Conservation (phyloP, 2,113 vertebrate genomes). For the Aplodontia rufa region DNA sequence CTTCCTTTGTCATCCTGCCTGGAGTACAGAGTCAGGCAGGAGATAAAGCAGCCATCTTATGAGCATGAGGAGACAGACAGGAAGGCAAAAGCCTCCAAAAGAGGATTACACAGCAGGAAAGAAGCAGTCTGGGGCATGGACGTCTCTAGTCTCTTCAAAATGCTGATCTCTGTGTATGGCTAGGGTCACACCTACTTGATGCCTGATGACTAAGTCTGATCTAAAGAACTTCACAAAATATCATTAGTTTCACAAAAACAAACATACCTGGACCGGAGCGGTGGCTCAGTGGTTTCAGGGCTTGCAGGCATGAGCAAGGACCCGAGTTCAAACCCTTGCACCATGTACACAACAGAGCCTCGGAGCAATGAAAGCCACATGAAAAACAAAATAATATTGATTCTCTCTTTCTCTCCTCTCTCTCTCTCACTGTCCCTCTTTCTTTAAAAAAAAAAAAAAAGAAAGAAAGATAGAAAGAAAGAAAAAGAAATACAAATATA, state of each 20-base stretch:
- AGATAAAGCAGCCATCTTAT: background rate
- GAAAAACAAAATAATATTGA: no score
- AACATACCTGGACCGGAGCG: no score
- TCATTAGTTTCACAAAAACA: background rate
- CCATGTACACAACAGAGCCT: no score
- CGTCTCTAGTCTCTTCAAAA: background rate
- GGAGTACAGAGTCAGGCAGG: background rate
- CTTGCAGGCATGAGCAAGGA: no score
- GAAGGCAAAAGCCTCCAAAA: background rate
- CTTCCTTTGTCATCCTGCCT: background rate
- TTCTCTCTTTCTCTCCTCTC: no score
- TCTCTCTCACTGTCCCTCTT: no score
- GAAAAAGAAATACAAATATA: no score
- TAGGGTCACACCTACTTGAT: background rate
- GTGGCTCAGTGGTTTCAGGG: no score
- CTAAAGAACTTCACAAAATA: background rate
- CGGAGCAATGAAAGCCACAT: no score
- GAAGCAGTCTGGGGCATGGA: background rate
- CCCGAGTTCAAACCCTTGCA: no score
- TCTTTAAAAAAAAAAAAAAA: no score
- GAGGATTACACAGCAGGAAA: background rate
- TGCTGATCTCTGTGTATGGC: background rate
- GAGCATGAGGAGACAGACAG: background rate
- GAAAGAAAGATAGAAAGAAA: no score
- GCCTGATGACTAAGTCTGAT: background rate